Evolutionary conservation across 2,888 invertebrate species (phyloP).

Genomic region (Dorcus parallelipipedus): DNA sequence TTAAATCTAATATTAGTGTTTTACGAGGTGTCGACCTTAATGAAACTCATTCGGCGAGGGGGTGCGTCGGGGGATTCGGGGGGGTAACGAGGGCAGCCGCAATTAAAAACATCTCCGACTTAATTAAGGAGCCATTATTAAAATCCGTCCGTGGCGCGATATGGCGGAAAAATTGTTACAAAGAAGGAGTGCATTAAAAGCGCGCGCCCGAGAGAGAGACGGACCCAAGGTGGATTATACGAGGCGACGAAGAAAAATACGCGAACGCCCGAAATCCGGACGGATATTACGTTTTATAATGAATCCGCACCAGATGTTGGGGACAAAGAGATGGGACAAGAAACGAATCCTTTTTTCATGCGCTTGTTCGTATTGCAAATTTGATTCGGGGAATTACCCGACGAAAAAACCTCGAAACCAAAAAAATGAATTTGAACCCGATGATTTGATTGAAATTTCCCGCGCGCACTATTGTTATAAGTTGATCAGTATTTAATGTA

Average conservation of each 20-base stretch:
- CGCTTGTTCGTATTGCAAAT: too few species aligned
- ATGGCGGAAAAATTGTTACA: constrained; percentile 36
- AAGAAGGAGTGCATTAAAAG: constrained; percentile 17
- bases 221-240: constrained; percentile 30
- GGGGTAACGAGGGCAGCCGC: constrained; percentile 45
- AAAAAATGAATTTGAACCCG: too few species aligned
- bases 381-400: too few species aligned
- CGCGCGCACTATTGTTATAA: too few species aligned
- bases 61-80: constrained; percentile 25
- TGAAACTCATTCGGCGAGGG: constrained; percentile 42
- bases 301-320: constrained; percentile 41
- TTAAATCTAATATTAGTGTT: constrained; percentile 43
- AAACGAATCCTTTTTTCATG: constrained; percentile 1
- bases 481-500: too few species aligned
- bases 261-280: constrained; percentile 38
- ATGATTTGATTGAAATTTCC: too few species aligned
- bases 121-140: constrained; percentile 50
- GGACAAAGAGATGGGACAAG: constrained; percentile 10
- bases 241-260: constrained; percentile 38
- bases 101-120: constrained; percentile 50
- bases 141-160: constrained; percentile 42
- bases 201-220: constrained; percentile 13
- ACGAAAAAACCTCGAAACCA: too few species aligned
- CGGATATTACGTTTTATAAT: constrained; percentile 47
- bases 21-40: constrained; percentile 48